Evolutionary conservation across 2,888 invertebrate genomes (phyloP).

Genomic region (Argyresthia goedartella): DNA sequence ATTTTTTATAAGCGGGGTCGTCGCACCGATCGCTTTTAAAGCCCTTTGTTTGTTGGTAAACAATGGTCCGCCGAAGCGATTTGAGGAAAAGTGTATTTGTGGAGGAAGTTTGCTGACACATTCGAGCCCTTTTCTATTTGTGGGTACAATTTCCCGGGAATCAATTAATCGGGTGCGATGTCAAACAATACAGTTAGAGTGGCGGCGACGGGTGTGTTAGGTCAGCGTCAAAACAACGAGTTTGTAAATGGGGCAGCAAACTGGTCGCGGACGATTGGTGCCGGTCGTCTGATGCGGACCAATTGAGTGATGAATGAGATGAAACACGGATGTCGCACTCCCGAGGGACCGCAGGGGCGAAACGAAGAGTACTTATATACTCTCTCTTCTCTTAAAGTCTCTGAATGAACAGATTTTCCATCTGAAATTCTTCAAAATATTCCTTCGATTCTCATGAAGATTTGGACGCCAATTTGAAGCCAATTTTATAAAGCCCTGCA

Average conservation of each 20-base stretch:
- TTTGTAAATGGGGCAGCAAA: slow-evolving; percentile 42
- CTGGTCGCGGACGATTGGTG: slow-evolving; percentile 30
- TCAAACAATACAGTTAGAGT: slow-evolving; percentile 20
- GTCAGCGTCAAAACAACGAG: slow-evolving; percentile 37
- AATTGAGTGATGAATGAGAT: slow-evolving; percentile 31
- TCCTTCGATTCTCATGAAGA: too few species aligned
- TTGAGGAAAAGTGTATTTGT: slow-evolving; percentile 29
- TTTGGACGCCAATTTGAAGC: too few species aligned
- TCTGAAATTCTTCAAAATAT: too few species aligned
- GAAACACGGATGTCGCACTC: slow-evolving; percentile 40
- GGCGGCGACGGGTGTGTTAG: slow-evolving; percentile 27
- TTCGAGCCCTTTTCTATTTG: slow-evolving; percentile 11
- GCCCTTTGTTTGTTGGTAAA: slow-evolving; percentile 42
- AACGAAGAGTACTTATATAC: not conserved
- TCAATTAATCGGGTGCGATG: slow-evolving; percentile 16
- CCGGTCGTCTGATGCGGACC: slow-evolving; percentile 20
- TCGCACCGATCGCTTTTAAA: slow-evolving; percentile 34
- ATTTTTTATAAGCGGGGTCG: slow-evolving; percentile 37
- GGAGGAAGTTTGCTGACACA: slow-evolving; percentile 13
- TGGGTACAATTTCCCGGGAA: slow-evolving; percentile 7
- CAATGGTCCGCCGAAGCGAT: slow-evolving; percentile 25
- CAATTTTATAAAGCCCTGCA: too few species aligned
- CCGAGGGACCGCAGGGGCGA: slow-evolving; percentile 15
- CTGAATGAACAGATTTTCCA: too few species aligned
- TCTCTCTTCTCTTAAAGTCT: too few species aligned